A percentile compares a stretch with the other conserved stretches of the same genome.
These are phyloP conservation scores for Myiozetetes cayanensis DNA, from an alignment of 2,113 vertebrate genomes.

Conservation along the genomic window DNA sequence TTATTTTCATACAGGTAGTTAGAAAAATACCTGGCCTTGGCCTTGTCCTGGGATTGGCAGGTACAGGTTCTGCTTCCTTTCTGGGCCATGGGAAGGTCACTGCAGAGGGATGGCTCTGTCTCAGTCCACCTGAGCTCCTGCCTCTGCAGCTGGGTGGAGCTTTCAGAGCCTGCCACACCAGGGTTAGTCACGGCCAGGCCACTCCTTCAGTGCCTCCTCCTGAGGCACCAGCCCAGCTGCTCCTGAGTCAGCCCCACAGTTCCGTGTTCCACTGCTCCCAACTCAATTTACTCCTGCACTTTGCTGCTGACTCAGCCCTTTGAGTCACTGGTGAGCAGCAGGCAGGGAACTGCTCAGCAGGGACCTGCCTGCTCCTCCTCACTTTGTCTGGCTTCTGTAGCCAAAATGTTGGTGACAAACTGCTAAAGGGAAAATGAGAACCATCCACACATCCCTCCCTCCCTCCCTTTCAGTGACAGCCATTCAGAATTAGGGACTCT, in stretches of 20 bases:
- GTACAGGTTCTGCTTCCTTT: neutral
- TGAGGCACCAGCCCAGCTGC: neutral
- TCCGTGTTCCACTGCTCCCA: neutral
- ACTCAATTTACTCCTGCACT: neutral
- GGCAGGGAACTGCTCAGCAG: neutral
- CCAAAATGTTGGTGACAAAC: neutral
- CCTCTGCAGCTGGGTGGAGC: neutral
- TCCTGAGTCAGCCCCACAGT: neutral
- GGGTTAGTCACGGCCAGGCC: neutral
- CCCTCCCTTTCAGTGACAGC: neutral
- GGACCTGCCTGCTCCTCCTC: neutral
- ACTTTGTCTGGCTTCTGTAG: neutral
- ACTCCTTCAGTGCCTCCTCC: neutral
- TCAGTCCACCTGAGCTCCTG: neutral
- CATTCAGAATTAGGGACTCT: rapidly evolving
- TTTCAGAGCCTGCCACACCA: neutral
- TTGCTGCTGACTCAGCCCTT: neutral
- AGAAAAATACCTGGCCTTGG: neutral
- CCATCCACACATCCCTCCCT: neutral
- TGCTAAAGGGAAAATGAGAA: neutral
- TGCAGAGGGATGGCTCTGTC: neutral
- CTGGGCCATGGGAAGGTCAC: neutral
- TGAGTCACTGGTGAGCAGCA: neutral
- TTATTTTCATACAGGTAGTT: neutral
- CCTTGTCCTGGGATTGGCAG: neutral